phyloP scores from a whole-genome alignment of 2,113 vertebrate species.

The Amazona guildingii region DNA sequence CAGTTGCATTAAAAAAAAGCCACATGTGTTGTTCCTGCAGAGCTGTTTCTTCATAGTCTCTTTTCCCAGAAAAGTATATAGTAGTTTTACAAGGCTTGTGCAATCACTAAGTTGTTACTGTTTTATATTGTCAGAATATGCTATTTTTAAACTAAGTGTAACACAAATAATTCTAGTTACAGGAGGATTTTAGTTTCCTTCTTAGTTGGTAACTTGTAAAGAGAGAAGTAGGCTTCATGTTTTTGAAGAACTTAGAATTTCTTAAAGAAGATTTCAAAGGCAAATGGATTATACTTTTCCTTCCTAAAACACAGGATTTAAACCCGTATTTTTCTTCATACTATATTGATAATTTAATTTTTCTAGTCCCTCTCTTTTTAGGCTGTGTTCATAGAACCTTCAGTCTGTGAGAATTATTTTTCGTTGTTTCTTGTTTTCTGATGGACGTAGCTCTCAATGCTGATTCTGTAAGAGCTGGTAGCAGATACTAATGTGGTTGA shows the following conservation, averaged over 20 bases:
- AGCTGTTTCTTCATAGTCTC: not conserved
- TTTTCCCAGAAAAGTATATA: conserved; percentile 5
- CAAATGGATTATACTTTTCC: not conserved
- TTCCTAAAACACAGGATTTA: not conserved
- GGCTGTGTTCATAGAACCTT: not conserved
- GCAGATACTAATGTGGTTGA: not conserved
- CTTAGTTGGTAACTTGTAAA: not conserved
- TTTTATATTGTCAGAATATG: not conserved
- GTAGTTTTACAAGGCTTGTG: not conserved
- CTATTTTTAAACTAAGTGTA: not conserved
- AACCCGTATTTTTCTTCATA: accelerated
- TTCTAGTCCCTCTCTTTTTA: not conserved
- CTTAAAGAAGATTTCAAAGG: not conserved
- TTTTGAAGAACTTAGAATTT: not conserved
- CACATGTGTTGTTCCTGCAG: not conserved
- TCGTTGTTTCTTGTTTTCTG: not conserved
- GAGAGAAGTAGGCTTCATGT: not conserved
- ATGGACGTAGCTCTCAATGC: not conserved
- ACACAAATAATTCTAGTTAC: not conserved
- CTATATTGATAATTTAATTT: not conserved
- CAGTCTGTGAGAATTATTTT: not conserved
- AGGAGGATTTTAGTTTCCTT: not conserved
- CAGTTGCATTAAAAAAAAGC: not conserved
- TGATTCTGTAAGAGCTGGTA: not conserved
- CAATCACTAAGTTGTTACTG: not conserved